Evolutionary conservation across 2,888 invertebrate species (phyloP).

Genomic region (Hirtodrosophila cameraria): DNA sequence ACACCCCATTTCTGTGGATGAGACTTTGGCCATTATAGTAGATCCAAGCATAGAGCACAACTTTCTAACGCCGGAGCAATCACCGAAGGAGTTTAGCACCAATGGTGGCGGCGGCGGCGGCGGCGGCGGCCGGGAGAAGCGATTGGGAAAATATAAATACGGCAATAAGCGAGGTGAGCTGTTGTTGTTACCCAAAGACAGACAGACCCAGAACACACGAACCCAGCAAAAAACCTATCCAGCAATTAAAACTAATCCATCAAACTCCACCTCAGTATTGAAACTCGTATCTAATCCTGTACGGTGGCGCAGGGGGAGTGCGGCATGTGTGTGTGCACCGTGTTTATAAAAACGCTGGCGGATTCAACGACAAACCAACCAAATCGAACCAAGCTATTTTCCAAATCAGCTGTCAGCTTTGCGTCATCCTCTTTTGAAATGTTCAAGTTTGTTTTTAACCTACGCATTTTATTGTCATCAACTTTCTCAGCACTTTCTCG

Average conservation of each 20-base stretch:
- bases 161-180: slow-evolving; percentile 85
- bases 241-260: slow-evolving; percentile 34
- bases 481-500: neutral
- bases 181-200: slow-evolving; percentile 43
- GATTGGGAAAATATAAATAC: slow-evolving; percentile 85
- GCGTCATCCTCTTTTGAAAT: slow-evolving; percentile 9
- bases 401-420: slow-evolving; percentile 31
- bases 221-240: slow-evolving; percentile 25
- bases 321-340: slow-evolving; percentile 55
- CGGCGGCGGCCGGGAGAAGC: slow-evolving; percentile 76
- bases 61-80: slow-evolving; percentile 81
- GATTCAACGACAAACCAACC: slow-evolving; percentile 27
- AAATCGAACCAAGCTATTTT: slow-evolving; percentile 35
- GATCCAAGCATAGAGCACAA: slow-evolving; percentile 59
- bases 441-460: slow-evolving; percentile 1
- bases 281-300: slow-evolving; percentile 6
- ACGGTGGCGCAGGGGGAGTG: slow-evolving; percentile 54
- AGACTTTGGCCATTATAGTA: slow-evolving; percentile 4
- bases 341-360: slow-evolving; percentile 56
- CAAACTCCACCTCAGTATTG: slow-evolving; percentile 34
- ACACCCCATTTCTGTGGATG: neutral
- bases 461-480: slow-evolving; percentile 3
- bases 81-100: slow-evolving; percentile 63
- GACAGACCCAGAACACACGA: slow-evolving; percentile 5
- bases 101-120: slow-evolving; percentile 73